Base-by-base conservation (phyloP, 1,140 invertebrate genomes). In the Mya arenaria region DNA sequence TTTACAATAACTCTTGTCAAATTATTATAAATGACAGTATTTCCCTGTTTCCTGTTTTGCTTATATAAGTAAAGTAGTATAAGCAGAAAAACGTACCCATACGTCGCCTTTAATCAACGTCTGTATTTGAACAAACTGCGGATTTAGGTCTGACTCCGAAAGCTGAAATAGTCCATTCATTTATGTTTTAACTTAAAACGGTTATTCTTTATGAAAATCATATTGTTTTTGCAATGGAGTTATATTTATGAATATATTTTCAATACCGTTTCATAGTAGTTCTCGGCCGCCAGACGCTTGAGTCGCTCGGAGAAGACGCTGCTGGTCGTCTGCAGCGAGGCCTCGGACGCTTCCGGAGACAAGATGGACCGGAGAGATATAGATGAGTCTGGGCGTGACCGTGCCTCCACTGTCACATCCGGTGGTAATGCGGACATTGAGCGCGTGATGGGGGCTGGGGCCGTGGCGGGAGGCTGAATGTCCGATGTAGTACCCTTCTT, bases 31-130 rank as follows among this genome's bases (percentile, higher is more conserved):
- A n/a, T n/a, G n/a, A n/a, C n/a, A n/a, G n/a, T n/a, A n/a, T n/a
- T n/a, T n/a, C n/a, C n/a, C n/a, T n/a, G n/a, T n/a, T n/a, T n/a
- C n/a, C n/a, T n/a, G n/a, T n/a, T n/a, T n/a, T n/a, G n/a, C n/a
- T n/a, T n/a, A n/a, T n/a, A n/a, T n/a, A n/a, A n/a, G n/a, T n/a
- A n/a, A n/a, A n/a, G n/a, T n/a, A n/a, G n/a, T n/a, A n/a, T n/a
- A n/a, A n/a, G n/a, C n/a, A n/a, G n/a, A n/a, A n/a, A 13, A 63
- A 84, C 87, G 74, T 83, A 90, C 88, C 78, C 89, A 89, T 0
- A 88, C 86, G 30, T 86, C 83, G 0, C 89, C 89, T 83, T 88
- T 89, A 1, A 87, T 90, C 4, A 90, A 69, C 4, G 85, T 89
- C 52, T 89, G 87, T 0, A 89, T 85, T 25, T 86, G 30, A 10